Evolutionary conservation across 2,113 vertebrate species (phyloP).

Genomic region (Cyphomyrus discorhynchus): DNA sequence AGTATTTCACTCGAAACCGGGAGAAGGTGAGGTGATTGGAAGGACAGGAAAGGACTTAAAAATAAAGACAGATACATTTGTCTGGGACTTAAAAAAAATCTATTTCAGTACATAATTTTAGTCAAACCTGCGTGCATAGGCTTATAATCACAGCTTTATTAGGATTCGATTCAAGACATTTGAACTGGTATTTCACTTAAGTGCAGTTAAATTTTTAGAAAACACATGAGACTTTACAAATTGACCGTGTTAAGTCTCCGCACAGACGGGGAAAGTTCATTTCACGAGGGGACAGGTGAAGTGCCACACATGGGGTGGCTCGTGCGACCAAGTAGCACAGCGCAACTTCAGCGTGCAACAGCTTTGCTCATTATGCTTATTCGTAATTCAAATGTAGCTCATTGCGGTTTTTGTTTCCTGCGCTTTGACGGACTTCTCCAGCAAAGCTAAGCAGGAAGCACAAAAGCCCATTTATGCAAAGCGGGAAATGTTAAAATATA

Average conservation of each 20-base stretch:
- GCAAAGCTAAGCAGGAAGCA: not conserved
- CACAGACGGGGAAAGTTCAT: not conserved
- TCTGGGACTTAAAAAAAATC: not conserved
- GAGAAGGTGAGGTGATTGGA: not conserved
- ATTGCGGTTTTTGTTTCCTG: not conserved
- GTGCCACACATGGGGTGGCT: not conserved
- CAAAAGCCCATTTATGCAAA: conserved; percentile 5
- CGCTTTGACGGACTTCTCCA: not conserved
- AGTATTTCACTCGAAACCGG: not conserved
- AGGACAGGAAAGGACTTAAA: not conserved
- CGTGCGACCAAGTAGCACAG: not conserved
- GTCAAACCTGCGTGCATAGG: not conserved
- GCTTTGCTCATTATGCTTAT: not conserved
- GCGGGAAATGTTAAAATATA: conserved; percentile 8
- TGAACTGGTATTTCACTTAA: not conserved
- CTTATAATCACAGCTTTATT: conserved; percentile 10
- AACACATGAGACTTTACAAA: not conserved
- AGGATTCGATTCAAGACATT: not conserved
- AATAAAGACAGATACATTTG: not conserved
- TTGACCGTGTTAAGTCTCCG: not conserved
- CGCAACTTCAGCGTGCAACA: not conserved
- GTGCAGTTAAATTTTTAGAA: not conserved
- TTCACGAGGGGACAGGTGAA: not conserved
- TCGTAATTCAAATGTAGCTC: not conserved
- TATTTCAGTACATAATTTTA: not conserved